Conservation (phyloP, 1,140 invertebrate genomes). For the Hylaeus volcanicus region DNA sequence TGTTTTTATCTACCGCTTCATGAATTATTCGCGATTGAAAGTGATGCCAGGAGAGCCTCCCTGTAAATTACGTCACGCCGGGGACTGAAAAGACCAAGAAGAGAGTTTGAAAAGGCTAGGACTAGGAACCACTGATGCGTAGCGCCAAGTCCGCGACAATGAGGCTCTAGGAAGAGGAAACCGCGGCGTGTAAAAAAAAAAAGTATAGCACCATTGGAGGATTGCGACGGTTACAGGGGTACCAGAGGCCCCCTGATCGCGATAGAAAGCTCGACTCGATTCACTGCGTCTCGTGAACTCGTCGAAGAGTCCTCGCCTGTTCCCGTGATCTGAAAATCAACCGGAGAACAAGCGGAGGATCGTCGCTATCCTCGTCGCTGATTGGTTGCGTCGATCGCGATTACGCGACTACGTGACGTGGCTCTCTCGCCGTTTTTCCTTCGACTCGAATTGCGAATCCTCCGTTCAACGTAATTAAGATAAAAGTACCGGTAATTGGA, state of each 20-base stretch:
- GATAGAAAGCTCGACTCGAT: background rate
- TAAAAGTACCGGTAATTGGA: too few species aligned
- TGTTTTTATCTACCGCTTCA: too few species aligned
- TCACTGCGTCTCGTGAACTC: background rate
- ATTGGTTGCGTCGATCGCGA: constrained; percentile 26
- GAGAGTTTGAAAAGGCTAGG: too few species aligned
- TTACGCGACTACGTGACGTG: constrained; percentile 34
- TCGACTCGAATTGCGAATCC: background rate
- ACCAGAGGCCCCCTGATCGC: background rate
- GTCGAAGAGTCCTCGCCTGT: background rate
- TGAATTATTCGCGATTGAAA: too few species aligned
- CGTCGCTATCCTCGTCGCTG: constrained; percentile 16
- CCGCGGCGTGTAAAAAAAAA: constrained; percentile 15
- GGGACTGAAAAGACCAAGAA: too few species aligned
- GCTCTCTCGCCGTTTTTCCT: constrained; percentile 23
- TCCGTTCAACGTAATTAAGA: constrained; percentile 12
- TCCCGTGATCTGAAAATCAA: constrained; percentile 9
- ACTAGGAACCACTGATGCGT: too few species aligned
- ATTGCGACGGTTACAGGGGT: background rate
- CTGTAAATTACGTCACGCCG: too few species aligned
- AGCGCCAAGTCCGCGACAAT: too few species aligned
- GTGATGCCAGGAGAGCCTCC: too few species aligned
- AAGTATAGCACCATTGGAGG: constrained; percentile 12
- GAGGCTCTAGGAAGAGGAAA: too few species aligned
- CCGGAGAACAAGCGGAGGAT: constrained; percentile 7